phyloP scores from a whole-genome alignment of 2,113 vertebrate species.

The Misgurnus mizolepis region DNA sequence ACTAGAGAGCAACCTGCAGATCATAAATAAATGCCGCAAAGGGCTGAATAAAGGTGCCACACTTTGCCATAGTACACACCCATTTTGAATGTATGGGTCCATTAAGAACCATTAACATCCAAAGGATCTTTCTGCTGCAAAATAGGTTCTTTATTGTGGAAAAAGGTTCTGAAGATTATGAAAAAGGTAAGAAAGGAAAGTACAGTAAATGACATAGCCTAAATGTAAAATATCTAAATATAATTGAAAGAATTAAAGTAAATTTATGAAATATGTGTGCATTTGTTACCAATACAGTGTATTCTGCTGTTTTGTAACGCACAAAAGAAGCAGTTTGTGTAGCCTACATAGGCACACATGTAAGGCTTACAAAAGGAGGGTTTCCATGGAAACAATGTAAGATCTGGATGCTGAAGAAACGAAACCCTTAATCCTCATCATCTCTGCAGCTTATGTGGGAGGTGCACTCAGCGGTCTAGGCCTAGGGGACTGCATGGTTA shows the following conservation, averaged over 20 bases:
- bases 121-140: no score
- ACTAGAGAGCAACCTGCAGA: no score
- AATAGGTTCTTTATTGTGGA: no score
- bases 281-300: neutral
- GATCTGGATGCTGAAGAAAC: conserved; percentile 40
- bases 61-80: no score
- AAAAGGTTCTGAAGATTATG: no score
- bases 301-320: neutral
- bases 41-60: no score
- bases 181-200: no score
- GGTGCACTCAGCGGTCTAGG: conserved; percentile 18
- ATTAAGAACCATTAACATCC: no score
- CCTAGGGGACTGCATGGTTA: neutral
- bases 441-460: conserved; percentile 28
- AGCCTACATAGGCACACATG: neutral
- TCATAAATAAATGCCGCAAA: no score
- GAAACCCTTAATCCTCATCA: neutral
- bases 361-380: neutral
- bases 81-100: no score
- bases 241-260: neutral
- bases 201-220: no score
- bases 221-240: neutral
- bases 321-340: neutral
- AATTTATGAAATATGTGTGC: neutral
- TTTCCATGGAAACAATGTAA: conserved; percentile 38